Base-by-base conservation (phyloP, 2,797 vertebrate species). In the Oryzias dopingdopingensis region DNA sequence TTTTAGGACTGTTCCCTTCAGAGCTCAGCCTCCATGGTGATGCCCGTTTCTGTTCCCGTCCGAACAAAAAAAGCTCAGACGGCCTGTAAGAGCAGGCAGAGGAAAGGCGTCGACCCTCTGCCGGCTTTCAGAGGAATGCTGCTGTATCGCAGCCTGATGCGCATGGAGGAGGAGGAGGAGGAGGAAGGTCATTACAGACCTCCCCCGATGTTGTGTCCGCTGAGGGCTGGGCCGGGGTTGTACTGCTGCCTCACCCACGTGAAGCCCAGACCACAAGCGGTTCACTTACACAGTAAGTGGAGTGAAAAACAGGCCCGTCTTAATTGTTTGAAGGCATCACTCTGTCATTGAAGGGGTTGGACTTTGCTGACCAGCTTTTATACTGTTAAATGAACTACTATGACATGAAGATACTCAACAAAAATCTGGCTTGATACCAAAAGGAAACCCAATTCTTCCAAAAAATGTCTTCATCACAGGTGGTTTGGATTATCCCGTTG, bases 11-110 rank as follows among this genome's bases (percentile, higher is more conserved):
- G 91, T 68, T 29, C 56, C 16, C 14, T 5, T 56, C 58, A 52
- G 14, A 82, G 83, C 83, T 83, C 88, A 46, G 81, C 87, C 10
- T 88, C 93, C 76, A 90, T 94, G 88, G 87, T 95, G 88, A 94
- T 94, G 89, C 95, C 95, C 14, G 94, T 95, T 70, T 95, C 95
- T 79, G 92, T 95, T 83, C 94, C 94, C 68, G 88, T 91, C 72
- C 66, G 65, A 46, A 79, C 62, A 40, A 48, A 46, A 43, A 56
- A n/a, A 3, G 1, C 1, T 5, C 12, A 32, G 0, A 45, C 52
- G 51, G 16, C 15, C 6, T n/a, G 44, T 4, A 20, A 22, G 5
- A 1, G 48, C 1, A 53, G 46, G 6, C 64, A 52, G 46, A 54
- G 7, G 67, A 52, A 16, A 16, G 10, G 48, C 45, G 22, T 17